Evolutionary conservation across 2,888 invertebrate genomes (phyloP), one percentile per base, ranked within the genome.

Genomic region (Sminthurinus aureus): DNA sequence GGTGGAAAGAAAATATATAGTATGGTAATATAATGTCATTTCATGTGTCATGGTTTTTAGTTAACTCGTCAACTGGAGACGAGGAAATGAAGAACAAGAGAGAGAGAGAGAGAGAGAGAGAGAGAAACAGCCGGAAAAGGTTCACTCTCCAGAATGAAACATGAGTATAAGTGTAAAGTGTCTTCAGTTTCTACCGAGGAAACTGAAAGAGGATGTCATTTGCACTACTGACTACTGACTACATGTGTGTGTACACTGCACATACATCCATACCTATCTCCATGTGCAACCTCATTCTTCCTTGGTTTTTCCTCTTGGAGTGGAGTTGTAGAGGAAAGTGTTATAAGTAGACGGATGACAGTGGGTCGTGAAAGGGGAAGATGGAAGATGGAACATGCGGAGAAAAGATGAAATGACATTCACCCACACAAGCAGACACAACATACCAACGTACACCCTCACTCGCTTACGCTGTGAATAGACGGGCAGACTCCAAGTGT

Each of bases 1-100:
- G 58, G 58, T 15, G 13, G 58, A 58, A 11, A 15, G 58, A 58
- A 58, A 58, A 58, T 58, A 38, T 38, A 6, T 1, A 58, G 58
- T 58, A 58, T 58, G 58, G 58, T 58, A 58, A 58, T 38, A 38
- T 58, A 58, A 58, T 58, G 71, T 71, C 71, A 26, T 71, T 71
- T 71, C 71, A 71, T 13, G 22, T 71, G 71, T 71, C 71, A 71
- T 24, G 24, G 71, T 22, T 22, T 71, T 71, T 71, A 71, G 71
- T 71, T 71, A 15, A 24, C 71, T 71, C 71, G 71, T 71, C 71
- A 71, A 71, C 71, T 67, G n/a, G 11, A 38, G 22, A 67, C 22
- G 24, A 26, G 24, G 71, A 24, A 71, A 71, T 71, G 24, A 71
- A 13, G 26, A 24, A 24, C 13, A 58, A 58, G 58, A 18, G 58